Conservation (phyloP, 2,113 vertebrate species). For the Microtus pennsylvanicus region DNA sequence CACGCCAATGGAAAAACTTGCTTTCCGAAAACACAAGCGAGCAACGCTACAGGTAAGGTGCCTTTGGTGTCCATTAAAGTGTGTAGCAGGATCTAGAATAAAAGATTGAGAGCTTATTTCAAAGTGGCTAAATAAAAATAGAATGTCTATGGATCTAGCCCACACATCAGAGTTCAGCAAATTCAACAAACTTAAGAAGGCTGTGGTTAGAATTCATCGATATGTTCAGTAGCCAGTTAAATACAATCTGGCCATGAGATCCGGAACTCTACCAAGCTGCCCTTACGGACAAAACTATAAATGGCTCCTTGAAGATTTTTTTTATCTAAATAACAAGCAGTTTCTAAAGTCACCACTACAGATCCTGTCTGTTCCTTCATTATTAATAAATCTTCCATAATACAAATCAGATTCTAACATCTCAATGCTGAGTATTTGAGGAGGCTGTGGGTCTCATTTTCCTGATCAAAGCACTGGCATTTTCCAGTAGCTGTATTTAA, state of each 20-base stretch:
- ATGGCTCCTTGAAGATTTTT: constrained; percentile 45
- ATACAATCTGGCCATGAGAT: constrained; percentile 52
- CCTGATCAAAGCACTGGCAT: constrained; percentile 24
- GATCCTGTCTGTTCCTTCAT: constrained; percentile 18
- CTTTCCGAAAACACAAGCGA: not conserved
- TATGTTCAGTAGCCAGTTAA: constrained; percentile 61
- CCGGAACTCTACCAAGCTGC: constrained; percentile 26
- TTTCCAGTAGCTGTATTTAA: constrained; percentile 71
- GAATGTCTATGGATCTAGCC: constrained; percentile 49
- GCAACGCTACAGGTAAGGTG: not conserved
- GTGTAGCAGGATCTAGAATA: not conserved
- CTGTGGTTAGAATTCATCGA: constrained; percentile 55
- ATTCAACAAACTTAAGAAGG: constrained; percentile 50
- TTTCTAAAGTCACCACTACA: not conserved
- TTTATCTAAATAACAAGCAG: constrained; percentile 50
- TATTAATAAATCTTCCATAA: constrained; percentile 6
- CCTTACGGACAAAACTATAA: constrained; percentile 43
- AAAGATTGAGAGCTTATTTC: constrained; percentile 54
- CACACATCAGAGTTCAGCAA: constrained; percentile 51
- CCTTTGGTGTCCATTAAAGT: not conserved
- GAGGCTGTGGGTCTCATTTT: not conserved
- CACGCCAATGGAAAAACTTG: not conserved
- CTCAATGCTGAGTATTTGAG: not conserved
- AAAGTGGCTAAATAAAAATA: constrained; percentile 67
- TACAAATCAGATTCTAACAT: constrained; percentile 21